phyloP scores from a whole-genome alignment of 2,888 invertebrate genomes.

The Schizaphis graminum region DNA sequence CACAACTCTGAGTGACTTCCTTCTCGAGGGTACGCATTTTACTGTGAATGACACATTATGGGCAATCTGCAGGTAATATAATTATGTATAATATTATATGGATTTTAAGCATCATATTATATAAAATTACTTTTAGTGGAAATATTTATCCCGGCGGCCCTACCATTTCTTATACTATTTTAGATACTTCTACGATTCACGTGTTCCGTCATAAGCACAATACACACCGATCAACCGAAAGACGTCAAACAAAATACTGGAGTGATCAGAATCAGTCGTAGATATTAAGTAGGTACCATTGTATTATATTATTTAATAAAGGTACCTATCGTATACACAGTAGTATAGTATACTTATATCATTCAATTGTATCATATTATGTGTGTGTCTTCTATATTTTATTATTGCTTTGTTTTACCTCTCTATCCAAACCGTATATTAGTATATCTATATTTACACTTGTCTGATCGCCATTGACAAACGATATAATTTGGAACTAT shows the following conservation, averaged over 20 bases:
- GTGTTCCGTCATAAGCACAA: neutral
- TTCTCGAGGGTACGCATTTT: neutral
- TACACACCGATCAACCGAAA: conserved; percentile 32
- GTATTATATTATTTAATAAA: neutral
- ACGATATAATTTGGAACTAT: neutral
- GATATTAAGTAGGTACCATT: neutral
- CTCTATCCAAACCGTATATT: neutral
- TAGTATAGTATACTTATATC: neutral
- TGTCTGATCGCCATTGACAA: neutral
- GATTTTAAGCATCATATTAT: neutral
- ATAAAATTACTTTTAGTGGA: neutral
- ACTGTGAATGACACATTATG: neutral
- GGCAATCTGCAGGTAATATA: neutral
- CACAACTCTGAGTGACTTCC: conserved; percentile 27
- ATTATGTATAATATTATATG: neutral
- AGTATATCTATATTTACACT: neutral
- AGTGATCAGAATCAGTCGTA: conserved; percentile 9
- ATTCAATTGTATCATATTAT: neutral
- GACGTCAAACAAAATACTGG: conserved; percentile 10
- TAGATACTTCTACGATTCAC: no score
- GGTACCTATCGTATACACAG: neutral
- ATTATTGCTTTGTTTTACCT: neutral
- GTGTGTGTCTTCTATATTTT: neutral
- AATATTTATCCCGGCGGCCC: neutral
- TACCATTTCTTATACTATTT: neutral